A percentile compares a stretch with the other conserved stretches of the same genome.
These are phyloP conservation scores for Erebia palarica DNA, from an alignment of 2,888 invertebrate species.

Conservation along the genomic window DNA sequence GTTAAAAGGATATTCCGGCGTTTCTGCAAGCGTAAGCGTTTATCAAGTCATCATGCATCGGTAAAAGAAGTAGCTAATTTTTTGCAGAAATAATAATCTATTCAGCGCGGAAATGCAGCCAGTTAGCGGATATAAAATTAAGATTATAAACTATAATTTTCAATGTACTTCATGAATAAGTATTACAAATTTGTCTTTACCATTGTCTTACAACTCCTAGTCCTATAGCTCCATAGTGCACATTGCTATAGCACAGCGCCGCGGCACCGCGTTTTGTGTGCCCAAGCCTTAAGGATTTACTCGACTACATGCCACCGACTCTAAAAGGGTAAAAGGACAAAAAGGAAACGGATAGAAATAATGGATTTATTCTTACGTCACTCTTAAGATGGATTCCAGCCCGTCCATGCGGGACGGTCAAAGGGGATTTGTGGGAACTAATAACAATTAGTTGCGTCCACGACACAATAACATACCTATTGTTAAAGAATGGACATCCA, in stretches of 20 bases:
- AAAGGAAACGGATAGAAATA: constrained; percentile 47
- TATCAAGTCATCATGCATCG: too few species aligned
- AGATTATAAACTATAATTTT: too few species aligned
- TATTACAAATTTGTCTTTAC: too few species aligned
- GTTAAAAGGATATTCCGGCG: too few species aligned
- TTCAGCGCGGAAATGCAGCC: too few species aligned
- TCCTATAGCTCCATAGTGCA: neutral
- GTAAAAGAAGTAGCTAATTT: too few species aligned
- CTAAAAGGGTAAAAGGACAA: constrained; percentile 47
- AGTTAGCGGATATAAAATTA: too few species aligned
- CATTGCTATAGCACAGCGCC: neutral
- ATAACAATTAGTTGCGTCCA: constrained; percentile 24
- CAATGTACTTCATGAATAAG: too few species aligned
- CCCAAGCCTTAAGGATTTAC: constrained; percentile 46
- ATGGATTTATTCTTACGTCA: constrained; percentile 49
- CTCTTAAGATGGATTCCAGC: constrained; percentile 42
- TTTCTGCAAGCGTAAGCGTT: too few species aligned
- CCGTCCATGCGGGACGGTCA: constrained; percentile 24
- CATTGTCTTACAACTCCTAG: neutral
- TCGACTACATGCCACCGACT: constrained; percentile 46
- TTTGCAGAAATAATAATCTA: too few species aligned
- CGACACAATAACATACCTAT: constrained; percentile 17
- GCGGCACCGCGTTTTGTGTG: neutral
- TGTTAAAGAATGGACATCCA: constrained; percentile 3
- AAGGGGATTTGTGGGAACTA: constrained; percentile 34